A percentile compares a stretch with the other conserved stretches of the same genome.
Conservation (phyloP, 2,113 vertebrate species). For the Centrocercus urophasianus region DNA sequence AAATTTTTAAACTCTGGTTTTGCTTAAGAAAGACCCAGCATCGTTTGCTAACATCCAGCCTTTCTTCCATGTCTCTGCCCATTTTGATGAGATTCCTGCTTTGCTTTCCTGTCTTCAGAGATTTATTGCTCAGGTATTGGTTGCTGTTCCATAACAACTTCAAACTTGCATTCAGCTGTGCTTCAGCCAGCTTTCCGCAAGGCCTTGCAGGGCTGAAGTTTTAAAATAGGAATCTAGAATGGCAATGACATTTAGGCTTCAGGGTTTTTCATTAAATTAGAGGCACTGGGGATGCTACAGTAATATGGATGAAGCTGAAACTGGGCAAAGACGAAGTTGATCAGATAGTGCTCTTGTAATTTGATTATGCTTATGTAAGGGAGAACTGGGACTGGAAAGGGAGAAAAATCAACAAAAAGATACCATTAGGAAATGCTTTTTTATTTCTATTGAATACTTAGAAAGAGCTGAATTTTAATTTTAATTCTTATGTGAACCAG, state of each 20-base stretch:
- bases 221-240: conserved; percentile 44
- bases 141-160: not conserved
- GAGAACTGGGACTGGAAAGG: conserved; percentile 26
- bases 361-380: conserved; percentile 57
- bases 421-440: conserved; percentile 28
- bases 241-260: conserved; percentile 58
- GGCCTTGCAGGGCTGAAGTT: not conserved
- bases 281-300: conserved; percentile 47
- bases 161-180: not conserved
- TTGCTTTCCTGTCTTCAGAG: not conserved
- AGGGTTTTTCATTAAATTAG: conserved; percentile 59
- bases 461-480: conserved; percentile 20
- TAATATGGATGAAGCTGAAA: conserved; percentile 20
- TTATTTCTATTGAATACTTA: conserved; percentile 19
- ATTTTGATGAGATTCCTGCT: not conserved
- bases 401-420: conserved; percentile 34
- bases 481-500: conserved; percentile 15
- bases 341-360: conserved; percentile 57
- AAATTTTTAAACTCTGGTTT: not conserved
- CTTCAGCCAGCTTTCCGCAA: not conserved
- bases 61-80: not conserved
- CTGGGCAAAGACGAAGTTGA: conserved; percentile 51
- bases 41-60: not conserved
- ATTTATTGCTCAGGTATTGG: not conserved
- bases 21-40: not conserved